Conservation (phyloP, 2,888 invertebrate species). For the Dysmachus trigonus region DNA sequence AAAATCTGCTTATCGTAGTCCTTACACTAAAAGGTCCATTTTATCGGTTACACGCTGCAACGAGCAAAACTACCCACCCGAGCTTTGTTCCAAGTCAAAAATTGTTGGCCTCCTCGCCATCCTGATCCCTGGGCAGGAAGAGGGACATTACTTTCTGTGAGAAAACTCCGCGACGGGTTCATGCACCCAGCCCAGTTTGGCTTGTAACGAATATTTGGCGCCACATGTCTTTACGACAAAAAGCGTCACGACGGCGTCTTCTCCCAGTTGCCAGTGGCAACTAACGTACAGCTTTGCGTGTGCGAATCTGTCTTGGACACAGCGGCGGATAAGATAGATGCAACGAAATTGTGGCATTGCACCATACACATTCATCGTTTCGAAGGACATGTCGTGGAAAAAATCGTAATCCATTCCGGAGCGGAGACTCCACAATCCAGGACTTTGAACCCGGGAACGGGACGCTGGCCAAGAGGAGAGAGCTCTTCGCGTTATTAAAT, state of each 20-base stretch:
- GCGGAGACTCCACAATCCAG: background rate
- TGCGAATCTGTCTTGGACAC: background rate
- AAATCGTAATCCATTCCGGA: background rate
- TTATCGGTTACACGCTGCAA: background rate
- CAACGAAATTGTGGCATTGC: conserved; percentile 16
- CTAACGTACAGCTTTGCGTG: conserved; percentile 19
- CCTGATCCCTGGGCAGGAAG: conserved; percentile 8
- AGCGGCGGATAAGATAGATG: conserved; percentile 5
- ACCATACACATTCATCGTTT: conserved; percentile 19
- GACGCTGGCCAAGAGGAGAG: background rate
- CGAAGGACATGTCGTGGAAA: background rate
- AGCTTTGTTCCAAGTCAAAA: background rate
- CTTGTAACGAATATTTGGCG: conserved; percentile 51
- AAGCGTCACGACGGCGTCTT: conserved; percentile 55
- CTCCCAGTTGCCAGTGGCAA: conserved; percentile 49
- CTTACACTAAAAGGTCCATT: background rate
- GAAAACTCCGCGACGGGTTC: background rate
- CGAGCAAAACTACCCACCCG: background rate
- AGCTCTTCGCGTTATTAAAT: background rate
- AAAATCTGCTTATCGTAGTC: conserved; percentile 34
- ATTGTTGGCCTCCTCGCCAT: background rate
- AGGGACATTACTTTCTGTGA: conserved; percentile 18
- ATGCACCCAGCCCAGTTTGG: conserved; percentile 28
- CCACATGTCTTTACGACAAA: conserved; percentile 52
- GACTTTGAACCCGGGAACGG: conserved; percentile 5